Conservation (phyloP, 2,888 invertebrate species). For the Neocrepidodera transversa region DNA sequence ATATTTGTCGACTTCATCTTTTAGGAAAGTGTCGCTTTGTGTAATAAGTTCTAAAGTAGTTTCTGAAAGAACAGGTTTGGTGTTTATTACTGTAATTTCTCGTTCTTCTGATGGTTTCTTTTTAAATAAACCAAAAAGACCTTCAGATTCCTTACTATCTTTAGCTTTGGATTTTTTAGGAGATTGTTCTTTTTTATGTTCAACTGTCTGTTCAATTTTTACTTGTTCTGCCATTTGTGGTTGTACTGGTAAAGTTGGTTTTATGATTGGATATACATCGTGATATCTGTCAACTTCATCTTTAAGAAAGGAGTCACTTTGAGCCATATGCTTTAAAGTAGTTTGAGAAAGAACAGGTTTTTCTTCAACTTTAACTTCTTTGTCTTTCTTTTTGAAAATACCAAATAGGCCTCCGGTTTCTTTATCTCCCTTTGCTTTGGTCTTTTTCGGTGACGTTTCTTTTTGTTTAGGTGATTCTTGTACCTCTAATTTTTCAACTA, state of each 20-base stretch:
- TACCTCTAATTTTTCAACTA: background rate
- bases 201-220: constrained; percentile 23
- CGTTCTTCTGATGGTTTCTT: constrained; percentile 25
- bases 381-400: constrained; percentile 41
- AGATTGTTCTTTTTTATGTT: constrained; percentile 3
- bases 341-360: constrained; percentile 10
- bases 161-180: constrained; percentile 11
- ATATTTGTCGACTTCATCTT: constrained; percentile 43
- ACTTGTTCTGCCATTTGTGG: background rate
- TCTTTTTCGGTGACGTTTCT: constrained; percentile 4
- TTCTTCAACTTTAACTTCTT: constrained; percentile 12
- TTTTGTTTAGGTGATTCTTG: constrained; percentile 5
- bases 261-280: constrained; percentile 32
- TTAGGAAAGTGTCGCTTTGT: constrained; percentile 37
- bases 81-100: background rate
- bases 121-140: constrained; percentile 30
- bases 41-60: background rate
- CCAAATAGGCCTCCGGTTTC: constrained; percentile 38
- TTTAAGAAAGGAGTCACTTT: constrained; percentile 38
- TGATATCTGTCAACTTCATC: constrained; percentile 44
- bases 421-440: constrained; percentile 23
- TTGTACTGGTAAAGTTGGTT: background rate
- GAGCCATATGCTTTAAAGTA: background rate
- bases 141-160: constrained; percentile 2
- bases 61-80: background rate